A percentile compares a stretch with the other conserved stretches of the same genome.
These are phyloP conservation scores for Camponotus fellah DNA, from an alignment of 2,888 invertebrate species.

Conservation along the genomic window DNA sequence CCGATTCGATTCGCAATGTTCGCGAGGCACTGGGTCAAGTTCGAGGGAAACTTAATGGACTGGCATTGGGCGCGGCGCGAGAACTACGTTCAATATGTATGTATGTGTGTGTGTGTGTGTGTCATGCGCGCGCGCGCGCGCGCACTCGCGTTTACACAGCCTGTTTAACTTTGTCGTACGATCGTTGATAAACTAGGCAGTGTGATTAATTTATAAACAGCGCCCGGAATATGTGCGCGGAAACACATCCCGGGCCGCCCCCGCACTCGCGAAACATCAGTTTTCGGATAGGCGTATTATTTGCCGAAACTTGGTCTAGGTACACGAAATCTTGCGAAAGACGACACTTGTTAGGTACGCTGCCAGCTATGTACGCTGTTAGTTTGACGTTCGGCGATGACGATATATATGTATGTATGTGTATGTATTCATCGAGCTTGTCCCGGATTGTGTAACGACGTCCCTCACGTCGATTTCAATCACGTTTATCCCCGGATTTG, in stretches of 20 bases:
- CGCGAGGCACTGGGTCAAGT: slow-evolving; percentile 49
- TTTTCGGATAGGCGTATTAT: not conserved
- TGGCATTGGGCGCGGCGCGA: slow-evolving; percentile 16
- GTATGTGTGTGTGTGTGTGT: no score
- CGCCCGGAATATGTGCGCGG: not conserved
- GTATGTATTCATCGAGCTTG: not conserved
- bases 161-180: slow-evolving; percentile 41
- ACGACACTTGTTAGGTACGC: not conserved
- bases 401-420: not conserved
- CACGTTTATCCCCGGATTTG: slow-evolving; percentile 12
- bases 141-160: slow-evolving; percentile 17
- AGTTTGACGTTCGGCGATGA: not conserved
- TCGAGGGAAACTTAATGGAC: slow-evolving; percentile 41
- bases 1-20: slow-evolving; percentile 37
- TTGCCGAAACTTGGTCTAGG: slow-evolving; percentile 23
- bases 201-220: slow-evolving; percentile 51
- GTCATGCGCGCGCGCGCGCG: not conserved
- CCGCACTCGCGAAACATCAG: not conserved
- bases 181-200: slow-evolving; percentile 34
- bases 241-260: not conserved
- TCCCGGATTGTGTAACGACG: not conserved
- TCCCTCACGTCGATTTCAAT: slow-evolving; percentile 26
- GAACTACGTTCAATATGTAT: not conserved
- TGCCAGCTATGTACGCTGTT: not conserved
- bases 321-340: not conserved